phyloP scores from a whole-genome alignment of 1,140 invertebrate genomes.

The Lordiphosa collinella region DNA sequence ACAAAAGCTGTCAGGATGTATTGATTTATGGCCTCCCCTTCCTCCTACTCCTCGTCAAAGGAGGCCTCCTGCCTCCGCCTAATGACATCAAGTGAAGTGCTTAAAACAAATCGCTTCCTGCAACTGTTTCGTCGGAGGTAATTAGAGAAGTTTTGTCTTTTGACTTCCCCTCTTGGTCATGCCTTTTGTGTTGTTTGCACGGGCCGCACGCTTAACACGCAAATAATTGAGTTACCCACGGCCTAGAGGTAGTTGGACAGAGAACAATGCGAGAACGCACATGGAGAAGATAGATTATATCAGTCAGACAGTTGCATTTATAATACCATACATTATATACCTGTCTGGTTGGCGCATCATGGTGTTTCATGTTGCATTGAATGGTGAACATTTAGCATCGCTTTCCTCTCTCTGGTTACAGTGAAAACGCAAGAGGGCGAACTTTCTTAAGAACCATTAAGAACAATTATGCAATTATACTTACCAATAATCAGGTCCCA shows the following conservation, averaged over 20 bases:
- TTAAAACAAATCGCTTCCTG: constrained; percentile 55
- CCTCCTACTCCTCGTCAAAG: constrained; percentile 36
- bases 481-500: no score
- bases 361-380: not conserved
- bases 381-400: no score
- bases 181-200: constrained; percentile 39
- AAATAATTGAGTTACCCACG: constrained; percentile 48
- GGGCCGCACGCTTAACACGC: constrained; percentile 47
- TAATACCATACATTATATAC: constrained; percentile 15
- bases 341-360: not conserved
- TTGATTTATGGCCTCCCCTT: constrained; percentile 38
- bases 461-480: no score
- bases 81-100: constrained; percentile 42
- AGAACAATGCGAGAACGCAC: constrained; percentile 31
- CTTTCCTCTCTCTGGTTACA: no score
- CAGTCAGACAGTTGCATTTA: constrained; percentile 10
- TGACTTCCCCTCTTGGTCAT: constrained; percentile 6
- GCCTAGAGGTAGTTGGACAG: not conserved
- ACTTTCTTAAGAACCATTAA: no score
- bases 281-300: constrained; percentile 12
- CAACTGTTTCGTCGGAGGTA: constrained; percentile 37
- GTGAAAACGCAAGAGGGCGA: no score
- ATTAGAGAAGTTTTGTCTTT: constrained; percentile 37
- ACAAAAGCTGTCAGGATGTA: constrained; percentile 43
- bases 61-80: constrained; percentile 13